A percentile compares a stretch with the other conserved stretches of the same genome.
Evolutionary conservation across 2,797 vertebrate genomes (phyloP).

Genomic region (Basileuterus tristriatus): DNA sequence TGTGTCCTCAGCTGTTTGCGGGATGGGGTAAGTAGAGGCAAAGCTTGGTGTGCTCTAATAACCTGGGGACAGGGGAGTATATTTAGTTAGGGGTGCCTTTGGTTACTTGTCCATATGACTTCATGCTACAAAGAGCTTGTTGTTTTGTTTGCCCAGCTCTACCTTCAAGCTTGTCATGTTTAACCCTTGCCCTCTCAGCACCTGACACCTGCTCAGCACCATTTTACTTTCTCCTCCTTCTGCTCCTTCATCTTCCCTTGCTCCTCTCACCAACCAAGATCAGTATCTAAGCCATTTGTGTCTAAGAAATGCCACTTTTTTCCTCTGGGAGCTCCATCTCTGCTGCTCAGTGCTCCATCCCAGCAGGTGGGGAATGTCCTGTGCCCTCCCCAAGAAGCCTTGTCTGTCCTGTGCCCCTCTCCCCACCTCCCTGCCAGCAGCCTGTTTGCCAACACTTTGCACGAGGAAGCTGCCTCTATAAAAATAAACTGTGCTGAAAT

Average conservation of each 20-base stretch:
- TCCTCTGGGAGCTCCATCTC: neutral
- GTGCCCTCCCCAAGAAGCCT: neutral
- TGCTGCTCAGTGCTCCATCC: accelerated
- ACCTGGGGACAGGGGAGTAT: neutral
- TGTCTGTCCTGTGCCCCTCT: neutral
- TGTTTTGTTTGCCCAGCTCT: neutral
- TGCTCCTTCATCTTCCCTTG: neutral
- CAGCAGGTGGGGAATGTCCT: neutral
- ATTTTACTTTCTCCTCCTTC: neutral
- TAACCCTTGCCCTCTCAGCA: neutral
- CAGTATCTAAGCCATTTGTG: neutral
- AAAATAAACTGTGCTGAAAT: conserved; percentile 61
- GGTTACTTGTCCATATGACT: neutral
- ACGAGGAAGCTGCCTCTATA: conserved; percentile 56
- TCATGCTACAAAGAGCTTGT: neutral
- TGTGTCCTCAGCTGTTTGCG: conserved; percentile 52
- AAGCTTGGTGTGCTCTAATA: neutral
- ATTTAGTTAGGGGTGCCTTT: neutral
- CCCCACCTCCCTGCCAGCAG: neutral
- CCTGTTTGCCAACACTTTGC: conserved; percentile 55
- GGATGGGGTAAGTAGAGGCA: neutral
- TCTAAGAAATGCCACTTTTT: neutral
- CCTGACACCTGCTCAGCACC: neutral
- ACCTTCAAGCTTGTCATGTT: neutral
- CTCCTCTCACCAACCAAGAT: neutral